Conservation (phyloP, 2,888 invertebrate species). For the Tolmerus cingulatus region DNA sequence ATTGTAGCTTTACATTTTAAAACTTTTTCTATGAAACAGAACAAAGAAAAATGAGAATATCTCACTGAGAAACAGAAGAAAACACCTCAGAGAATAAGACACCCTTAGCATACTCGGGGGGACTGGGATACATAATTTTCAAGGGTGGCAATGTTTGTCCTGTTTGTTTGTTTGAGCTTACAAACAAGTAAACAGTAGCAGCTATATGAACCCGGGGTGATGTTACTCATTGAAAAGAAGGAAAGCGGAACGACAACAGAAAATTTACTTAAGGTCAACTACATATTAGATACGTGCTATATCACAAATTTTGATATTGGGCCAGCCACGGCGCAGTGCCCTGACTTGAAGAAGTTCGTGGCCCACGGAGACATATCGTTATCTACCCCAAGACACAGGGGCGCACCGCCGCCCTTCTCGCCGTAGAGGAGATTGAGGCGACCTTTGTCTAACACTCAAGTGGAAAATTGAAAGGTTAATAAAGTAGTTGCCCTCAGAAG, state of each 20-base stretch:
- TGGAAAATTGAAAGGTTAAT: constrained; percentile 35
- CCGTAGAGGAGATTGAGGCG: not conserved
- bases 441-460: constrained; percentile 11
- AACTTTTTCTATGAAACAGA: not conserved
- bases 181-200: constrained; percentile 47
- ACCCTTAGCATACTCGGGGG: not conserved
- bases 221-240: constrained; percentile 39
- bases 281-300: constrained; percentile 50
- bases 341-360: not conserved
- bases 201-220: constrained; percentile 44
- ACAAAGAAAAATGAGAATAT: constrained; percentile 1
- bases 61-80: not conserved
- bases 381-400: not conserved
- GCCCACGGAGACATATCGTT: not conserved
- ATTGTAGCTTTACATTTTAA: not conserved
- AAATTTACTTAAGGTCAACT: constrained; percentile 49
- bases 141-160: constrained; percentile 38
- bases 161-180: constrained; percentile 48
- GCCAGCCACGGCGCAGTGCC: not conserved
- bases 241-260: constrained; percentile 39
- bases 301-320: constrained; percentile 48
- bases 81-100: not conserved
- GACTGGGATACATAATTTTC: constrained; percentile 27
- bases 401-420: not conserved
- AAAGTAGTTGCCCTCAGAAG: constrained; percentile 31